Conservation (phyloP, 2,888 invertebrate species). For the Ormyrus labotus region DNA sequence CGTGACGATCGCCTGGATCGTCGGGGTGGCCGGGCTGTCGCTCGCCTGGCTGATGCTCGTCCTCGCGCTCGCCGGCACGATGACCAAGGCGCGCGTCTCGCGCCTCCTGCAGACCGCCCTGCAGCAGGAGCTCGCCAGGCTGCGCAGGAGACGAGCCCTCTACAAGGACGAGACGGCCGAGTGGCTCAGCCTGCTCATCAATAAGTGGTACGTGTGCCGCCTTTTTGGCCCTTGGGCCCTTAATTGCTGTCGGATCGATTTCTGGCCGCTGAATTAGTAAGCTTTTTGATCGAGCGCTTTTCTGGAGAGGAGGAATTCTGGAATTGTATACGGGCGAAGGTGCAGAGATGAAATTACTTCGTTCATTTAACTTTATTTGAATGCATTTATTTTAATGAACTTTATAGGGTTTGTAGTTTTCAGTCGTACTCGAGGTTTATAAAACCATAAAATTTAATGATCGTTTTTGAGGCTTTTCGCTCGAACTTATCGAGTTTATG, state of each 20-base stretch:
- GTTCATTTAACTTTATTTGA: no score
- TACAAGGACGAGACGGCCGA: constrained; percentile 77
- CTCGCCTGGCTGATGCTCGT: constrained; percentile 73
- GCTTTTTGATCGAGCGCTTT: background rate
- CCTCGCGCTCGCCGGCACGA: constrained; percentile 68
- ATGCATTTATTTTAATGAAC: no score
- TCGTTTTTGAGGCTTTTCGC: no score
- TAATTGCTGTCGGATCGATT: no score
- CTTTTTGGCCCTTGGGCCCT: no score
- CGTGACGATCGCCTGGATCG: constrained; percentile 70
- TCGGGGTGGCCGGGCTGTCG: constrained; percentile 72
- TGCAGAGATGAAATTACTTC: no score
- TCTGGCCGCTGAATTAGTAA: background rate
- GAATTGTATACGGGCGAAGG: no score
- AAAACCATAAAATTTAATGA: no score
- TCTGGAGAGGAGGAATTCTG: background rate
- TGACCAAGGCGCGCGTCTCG: constrained; percentile 68
- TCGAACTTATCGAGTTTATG: no score
- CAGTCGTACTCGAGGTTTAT: no score
- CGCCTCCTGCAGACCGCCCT: constrained; percentile 69
- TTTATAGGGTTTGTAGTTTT: no score
- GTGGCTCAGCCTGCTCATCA: constrained; percentile 78
- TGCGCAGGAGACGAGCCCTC: constrained; percentile 76
- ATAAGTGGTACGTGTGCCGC: constrained; percentile 75
- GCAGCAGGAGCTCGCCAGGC: constrained; percentile 70